Conservation (phyloP, 2,113 vertebrate genomes). For the Prochilodus magdalenae region DNA sequence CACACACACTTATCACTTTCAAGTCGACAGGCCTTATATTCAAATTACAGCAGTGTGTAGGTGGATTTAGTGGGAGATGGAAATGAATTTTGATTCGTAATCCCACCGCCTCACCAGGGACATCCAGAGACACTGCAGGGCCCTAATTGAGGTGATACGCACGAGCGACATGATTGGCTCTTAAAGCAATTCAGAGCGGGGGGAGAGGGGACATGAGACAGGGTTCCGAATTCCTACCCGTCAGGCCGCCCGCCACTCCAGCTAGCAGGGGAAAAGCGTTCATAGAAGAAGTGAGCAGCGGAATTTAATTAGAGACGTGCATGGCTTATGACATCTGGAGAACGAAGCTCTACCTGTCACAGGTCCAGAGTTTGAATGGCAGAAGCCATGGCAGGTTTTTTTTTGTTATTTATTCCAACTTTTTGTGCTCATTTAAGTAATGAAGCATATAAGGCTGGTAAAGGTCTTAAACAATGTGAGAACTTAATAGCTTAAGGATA, state of each 20-base stretch:
- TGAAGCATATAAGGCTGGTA: not conserved
- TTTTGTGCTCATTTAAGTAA: not conserved
- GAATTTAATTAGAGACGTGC: conserved; percentile 40
- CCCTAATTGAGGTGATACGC: conserved; percentile 51
- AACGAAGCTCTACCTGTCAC: conserved; percentile 20
- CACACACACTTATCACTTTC: conserved; percentile 24
- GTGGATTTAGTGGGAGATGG: conserved; percentile 35
- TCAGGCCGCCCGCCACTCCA: conserved; percentile 13
- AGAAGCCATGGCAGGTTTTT: not conserved
- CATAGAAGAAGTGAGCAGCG: conserved; percentile 25
- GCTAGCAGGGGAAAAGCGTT: conserved; percentile 28
- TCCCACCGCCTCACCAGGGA: conserved; percentile 28
- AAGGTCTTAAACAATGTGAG: not conserved
- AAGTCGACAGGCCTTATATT: conserved; percentile 33
- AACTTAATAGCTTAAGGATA: not conserved
- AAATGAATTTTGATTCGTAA: conserved; percentile 44
- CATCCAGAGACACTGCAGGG: conserved; percentile 29
- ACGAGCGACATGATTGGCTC: conserved; percentile 36
- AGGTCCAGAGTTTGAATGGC: conserved; percentile 29
- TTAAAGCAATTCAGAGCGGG: conserved; percentile 7
- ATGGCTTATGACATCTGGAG: conserved; percentile 12
- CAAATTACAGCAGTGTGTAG: conserved; percentile 16
- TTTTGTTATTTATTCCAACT: not conserved
- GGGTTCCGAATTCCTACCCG: conserved; percentile 20
- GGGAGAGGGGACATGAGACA: not conserved